Base-by-base conservation (phyloP, 2,888 invertebrate genomes). In the Euzetes globulus region DNA sequence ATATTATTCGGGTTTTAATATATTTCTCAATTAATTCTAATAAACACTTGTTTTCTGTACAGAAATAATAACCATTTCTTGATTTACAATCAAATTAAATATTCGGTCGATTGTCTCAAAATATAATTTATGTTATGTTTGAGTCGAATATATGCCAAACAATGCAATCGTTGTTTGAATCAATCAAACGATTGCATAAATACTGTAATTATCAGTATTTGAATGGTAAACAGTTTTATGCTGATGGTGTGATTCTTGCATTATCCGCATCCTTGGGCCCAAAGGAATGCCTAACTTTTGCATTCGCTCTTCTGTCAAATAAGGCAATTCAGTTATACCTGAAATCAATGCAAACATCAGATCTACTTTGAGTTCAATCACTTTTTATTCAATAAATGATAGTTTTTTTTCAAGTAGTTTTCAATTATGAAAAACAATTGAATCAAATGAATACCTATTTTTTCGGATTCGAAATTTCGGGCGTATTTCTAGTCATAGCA, bases 221-320 rank as follows among this genome's bases (percentile, higher is more conserved):
- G 37, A 17, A 25, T 47, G 63, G 22, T 25, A 25, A 37, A 25
- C 2, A 47, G 41, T n/a, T 22, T 45, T 17, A 17, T 72, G 33
- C 17, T n/a, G 33, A 45, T n/a, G 37, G 15, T 74, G 74, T 37
- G 92, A 91, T 82, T 94, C 94, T 83, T 92, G 92, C 77, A 94
- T 85, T 80, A 94, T 94, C 80, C 94, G 86, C 81, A 93, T 86
- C 77, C 94, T 84, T 1, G 94, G 94, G 13, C 94, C 94, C 80
- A 94, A 85, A 0, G 94, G 94, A n/a, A 94, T 89, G 0, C 94
- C 93, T 81, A 94, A 87, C 76, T 91, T 92, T 79, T 92, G 88
- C 6, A 94, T 85, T 75, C 91, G 87, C 79, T 94, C 93, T 82
- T 94, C 94, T 0, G 90, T 92, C 78, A 94, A 86, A 84, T 93